phyloP scores from a whole-genome alignment of 2,888 invertebrate genomes.

The Ormyrus nitidulus region DNA sequence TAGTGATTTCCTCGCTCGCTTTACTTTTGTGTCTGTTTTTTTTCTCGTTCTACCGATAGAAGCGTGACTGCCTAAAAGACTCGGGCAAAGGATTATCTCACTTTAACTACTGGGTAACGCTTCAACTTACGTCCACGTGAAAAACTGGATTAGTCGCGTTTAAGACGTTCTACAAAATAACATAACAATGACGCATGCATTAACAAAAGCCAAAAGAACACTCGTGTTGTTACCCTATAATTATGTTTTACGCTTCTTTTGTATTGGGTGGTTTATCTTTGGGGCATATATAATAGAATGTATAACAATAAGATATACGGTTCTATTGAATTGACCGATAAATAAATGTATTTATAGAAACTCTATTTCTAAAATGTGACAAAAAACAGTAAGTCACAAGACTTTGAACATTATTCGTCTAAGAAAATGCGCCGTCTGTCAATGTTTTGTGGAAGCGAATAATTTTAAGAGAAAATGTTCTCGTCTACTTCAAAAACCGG shows the following conservation, averaged over 20 bases:
- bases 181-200: conserved; percentile 54
- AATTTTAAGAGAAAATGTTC: no score
- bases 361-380: no score
- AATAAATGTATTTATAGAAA: no score
- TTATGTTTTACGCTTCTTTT: background rate
- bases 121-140: conserved; percentile 75
- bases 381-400: no score
- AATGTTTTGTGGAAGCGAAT: no score
- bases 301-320: no score
- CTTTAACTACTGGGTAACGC: conserved; percentile 70
- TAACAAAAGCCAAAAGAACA: conserved; percentile 30
- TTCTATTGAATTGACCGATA: no score
- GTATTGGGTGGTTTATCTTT: background rate
- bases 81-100: conserved; percentile 58
- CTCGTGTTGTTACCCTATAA: background rate
- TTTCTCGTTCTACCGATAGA: conserved; percentile 38
- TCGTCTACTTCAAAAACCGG: no score
- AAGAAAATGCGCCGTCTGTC: no score
- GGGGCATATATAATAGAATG: no score
- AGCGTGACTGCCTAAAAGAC: conserved; percentile 64
- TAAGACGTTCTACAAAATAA: conserved; percentile 76
- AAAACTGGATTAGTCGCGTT: conserved; percentile 76
- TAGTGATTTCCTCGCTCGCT: background rate
- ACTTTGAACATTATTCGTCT: no score
- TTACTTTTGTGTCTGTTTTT: conserved; percentile 6